Base-by-base conservation (phyloP, 1,140 invertebrate species). In the Oryctes rhinoceros region DNA sequence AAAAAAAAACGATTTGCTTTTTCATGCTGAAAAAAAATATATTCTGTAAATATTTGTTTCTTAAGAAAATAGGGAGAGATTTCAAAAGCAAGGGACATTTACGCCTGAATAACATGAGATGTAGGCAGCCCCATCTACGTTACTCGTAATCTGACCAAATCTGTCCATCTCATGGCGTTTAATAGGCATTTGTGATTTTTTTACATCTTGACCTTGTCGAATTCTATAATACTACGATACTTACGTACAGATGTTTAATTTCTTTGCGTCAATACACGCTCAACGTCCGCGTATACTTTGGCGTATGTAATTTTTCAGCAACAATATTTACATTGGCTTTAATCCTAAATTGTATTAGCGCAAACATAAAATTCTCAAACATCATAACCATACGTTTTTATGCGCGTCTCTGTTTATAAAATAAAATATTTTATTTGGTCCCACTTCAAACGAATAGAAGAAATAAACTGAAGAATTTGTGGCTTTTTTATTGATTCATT, bases 381-480 rank as follows among this genome's bases (percentile, higher is more conserved):
- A 37, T 71, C 65, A 71, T 71, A 71, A 71, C 65, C 65, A 71
- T 71, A 24, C 65, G 35, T 24, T 71, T 71, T 71, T 71, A 71
- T 24, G 65, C 35, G 24, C 65, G 9, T 30, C 24, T 71, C 20
- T 37, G 65, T 71, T 71, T 71, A 71, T 71, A 71, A 71, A 35
- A 71, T 71, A 71, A 71, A 71, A 71, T 24, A 71, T 71, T 71
- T 71, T 71, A 71, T 71, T 71, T 37, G 65, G 18, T 71, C 20
- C 65, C 65, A 71, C 65, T 71, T 71, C 65, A 71, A 71, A 71
- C 65, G 65, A 37, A 24, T 71, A 9, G 20, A 10, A 37, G 35
- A 35, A 71, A 71, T 71, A 71, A 71, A 71, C 65, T 35, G 20
- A 71, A 24, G 65, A 71, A 71, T 71, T 71, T 71, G 65, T 71